Conservation (phyloP, 2,888 invertebrate genomes). For the Macrophya alboannulata region DNA sequence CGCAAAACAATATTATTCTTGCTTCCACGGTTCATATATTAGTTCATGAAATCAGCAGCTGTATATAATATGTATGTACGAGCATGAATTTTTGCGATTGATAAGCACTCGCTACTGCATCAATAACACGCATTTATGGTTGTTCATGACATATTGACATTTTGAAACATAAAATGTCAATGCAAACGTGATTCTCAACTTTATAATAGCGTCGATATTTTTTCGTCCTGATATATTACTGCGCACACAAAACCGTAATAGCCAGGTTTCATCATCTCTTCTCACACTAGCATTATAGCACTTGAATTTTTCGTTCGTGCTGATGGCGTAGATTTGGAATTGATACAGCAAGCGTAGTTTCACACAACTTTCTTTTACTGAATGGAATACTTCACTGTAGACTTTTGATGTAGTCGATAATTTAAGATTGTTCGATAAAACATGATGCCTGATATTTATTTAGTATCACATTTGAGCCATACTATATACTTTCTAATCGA, state of each 20-base stretch:
- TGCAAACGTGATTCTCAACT: not conserved
- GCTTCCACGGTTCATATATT: not conserved
- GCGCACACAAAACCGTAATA: not conserved
- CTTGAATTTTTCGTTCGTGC: not conserved
- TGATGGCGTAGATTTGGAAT: constrained; percentile 11
- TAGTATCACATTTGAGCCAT: not conserved
- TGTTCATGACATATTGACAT: not conserved
- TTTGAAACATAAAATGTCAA: not conserved
- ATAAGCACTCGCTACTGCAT: not conserved
- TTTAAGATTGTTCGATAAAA: not conserved
- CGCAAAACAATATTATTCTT: constrained; percentile 2
- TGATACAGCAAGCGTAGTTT: not conserved
- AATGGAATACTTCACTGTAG: not conserved
- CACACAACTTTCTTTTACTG: not conserved
- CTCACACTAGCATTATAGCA: constrained; percentile 7
- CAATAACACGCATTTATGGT: not conserved
- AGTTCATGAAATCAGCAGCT: not conserved
- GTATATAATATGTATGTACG: not conserved
- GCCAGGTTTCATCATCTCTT: constrained; percentile 4
- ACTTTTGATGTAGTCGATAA: not conserved
- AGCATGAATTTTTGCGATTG: not conserved
- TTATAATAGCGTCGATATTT: not conserved
- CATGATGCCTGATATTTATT: not conserved
- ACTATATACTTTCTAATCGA: not conserved
- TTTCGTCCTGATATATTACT: not conserved